Evolutionary conservation across 2,888 invertebrate species (phyloP).

Genomic region (Lymantria monacha): DNA sequence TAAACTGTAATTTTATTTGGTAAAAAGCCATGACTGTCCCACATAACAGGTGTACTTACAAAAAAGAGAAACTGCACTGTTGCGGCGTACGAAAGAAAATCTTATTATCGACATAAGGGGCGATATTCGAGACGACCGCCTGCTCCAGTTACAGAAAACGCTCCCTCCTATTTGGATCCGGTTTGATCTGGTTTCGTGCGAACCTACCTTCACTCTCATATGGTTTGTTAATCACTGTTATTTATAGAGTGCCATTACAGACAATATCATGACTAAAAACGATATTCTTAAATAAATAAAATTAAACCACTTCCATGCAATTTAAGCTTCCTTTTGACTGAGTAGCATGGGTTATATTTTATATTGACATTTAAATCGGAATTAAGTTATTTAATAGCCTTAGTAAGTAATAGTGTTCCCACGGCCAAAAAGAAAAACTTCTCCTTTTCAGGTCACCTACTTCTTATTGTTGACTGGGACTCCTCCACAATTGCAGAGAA

Average conservation of each 20-base stretch:
- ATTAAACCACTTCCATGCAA: constrained; percentile 16
- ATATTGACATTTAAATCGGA: background rate
- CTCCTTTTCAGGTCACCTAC: no score
- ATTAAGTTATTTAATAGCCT: background rate
- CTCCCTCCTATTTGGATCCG: constrained; percentile 74
- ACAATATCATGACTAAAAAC: constrained; percentile 42
- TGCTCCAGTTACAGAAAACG: constrained; percentile 79
- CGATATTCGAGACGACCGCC: constrained; percentile 73
- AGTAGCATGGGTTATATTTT: constrained; percentile 7
- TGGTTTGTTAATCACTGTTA: constrained; percentile 67
- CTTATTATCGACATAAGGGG: constrained; percentile 77
- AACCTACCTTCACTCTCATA: constrained; percentile 69
- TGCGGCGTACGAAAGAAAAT: constrained; percentile 73
- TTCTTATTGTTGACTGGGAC: no score
- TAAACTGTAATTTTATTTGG: no score
- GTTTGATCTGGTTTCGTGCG: constrained; percentile 71
- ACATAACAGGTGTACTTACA: constrained; percentile 73
- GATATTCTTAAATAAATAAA: constrained; percentile 36
- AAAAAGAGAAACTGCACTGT: constrained; percentile 76
- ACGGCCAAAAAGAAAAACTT: constrained; percentile 1
- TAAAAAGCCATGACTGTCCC: constrained; percentile 42
- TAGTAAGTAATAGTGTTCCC: constrained; percentile 1
- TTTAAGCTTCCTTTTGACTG: constrained; percentile 15
- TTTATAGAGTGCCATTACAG: constrained; percentile 43
- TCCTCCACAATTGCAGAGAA: no score